phyloP scores from a whole-genome alignment of 2,113 vertebrate species.

The Neotragus pygmaeus region DNA sequence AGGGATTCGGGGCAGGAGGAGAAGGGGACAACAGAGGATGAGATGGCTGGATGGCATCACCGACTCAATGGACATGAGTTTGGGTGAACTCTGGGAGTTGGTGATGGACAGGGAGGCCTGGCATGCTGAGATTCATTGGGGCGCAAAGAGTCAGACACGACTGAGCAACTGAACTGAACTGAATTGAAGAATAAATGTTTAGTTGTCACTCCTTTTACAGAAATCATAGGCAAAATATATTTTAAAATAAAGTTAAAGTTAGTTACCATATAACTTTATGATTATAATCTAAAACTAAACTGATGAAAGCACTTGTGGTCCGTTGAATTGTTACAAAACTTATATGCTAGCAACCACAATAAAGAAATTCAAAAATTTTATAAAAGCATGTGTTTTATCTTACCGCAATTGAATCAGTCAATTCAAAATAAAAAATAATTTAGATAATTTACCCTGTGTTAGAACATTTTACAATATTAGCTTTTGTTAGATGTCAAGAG shows the following conservation, averaged over 20 bases:
- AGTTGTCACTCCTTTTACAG: neutral
- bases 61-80: too few species aligned
- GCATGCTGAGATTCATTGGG: too few species aligned
- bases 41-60: too few species aligned
- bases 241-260: neutral
- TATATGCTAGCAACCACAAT: neutral
- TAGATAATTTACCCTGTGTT: neutral
- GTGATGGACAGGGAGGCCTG: too few species aligned
- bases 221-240: neutral
- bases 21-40: too few species aligned
- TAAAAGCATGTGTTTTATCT: neutral
- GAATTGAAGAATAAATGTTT: neutral
- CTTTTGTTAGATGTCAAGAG: neutral
- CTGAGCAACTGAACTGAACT: too few species aligned
- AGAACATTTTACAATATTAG: neutral
- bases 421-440: neutral
- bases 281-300: neutral
- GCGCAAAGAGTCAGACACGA: fast-evolving
- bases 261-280: neutral
- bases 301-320: neutral
- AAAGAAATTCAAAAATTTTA: neutral
- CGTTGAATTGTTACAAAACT: neutral
- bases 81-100: too few species aligned
- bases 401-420: neutral
- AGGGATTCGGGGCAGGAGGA: too few species aligned